Base-by-base conservation (phyloP, 2,797 vertebrate species). In the Rhyacichthys aspro region DNA sequence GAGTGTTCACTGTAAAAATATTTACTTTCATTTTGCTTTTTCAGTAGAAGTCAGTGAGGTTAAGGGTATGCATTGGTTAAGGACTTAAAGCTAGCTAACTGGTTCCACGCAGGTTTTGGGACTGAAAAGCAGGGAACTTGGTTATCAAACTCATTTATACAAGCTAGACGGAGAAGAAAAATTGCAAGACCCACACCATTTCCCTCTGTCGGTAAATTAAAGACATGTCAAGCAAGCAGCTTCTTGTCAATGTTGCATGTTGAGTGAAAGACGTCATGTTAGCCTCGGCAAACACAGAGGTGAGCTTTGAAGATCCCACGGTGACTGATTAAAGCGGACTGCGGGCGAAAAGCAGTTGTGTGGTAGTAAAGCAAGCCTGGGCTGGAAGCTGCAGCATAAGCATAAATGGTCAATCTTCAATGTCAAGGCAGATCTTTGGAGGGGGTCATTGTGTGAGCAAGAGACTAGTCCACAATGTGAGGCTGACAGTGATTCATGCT, bases 121-220 rank as follows among this genome's bases (percentile, higher is more conserved):
- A n/a, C 46, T 33, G 47, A 50, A 49, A 57, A 69, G 58, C 49
- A 34, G 41, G 64, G 65, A 58, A 11, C 59, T 45, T 47, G 32
- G 47, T 60, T 76, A 79, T 76, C 45, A 60, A 7, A 43, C 42
- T 85, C 81, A 89, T 78, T 88, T 73, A 86, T 70, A 57, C 70
- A 60, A 11, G 43, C 12, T 15, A 58, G 72, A 74, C 82, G 77
- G 70, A 70, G 47, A 69, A 81, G 61, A 42, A 62, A 69, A 34
- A 45, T 19, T 43, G 36, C 50, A 15, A 44, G 47, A 23, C 43
- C 36, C 32, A 47, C 64, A 56, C 41, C 36, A 38, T 43, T 49
- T 14, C 7, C 34, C 45, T 54, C 11, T 59, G 18, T 43, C 48
- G 23, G 39, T 43, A 14, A 9, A 55, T 43, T 12, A 55, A 55